Conservation (phyloP, 2,888 invertebrate genomes). For the Lithophane ornitopus region DNA sequence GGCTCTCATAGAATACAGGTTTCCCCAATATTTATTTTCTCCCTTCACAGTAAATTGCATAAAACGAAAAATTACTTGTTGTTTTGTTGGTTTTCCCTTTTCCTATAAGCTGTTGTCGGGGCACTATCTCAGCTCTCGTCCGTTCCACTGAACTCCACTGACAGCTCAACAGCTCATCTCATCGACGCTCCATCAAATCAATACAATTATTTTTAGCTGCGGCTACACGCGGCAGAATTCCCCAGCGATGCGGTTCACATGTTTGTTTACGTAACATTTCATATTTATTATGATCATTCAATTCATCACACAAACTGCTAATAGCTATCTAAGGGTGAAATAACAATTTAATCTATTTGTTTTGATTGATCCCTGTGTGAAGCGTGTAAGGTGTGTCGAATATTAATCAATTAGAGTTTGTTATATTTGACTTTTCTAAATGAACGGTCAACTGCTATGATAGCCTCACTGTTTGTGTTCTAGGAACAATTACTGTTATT, state of each 20-base stretch:
- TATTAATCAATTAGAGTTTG: slow-evolving; percentile 52
- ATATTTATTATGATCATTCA: slow-evolving; percentile 35
- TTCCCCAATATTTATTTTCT: neutral
- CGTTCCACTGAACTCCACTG: slow-evolving; percentile 8
- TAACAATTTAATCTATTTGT: slow-evolving; percentile 40
- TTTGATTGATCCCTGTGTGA: slow-evolving; percentile 10
- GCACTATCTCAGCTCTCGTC: slow-evolving; percentile 28
- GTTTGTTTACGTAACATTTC: slow-evolving; percentile 40
- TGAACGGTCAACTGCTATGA: slow-evolving; percentile 7
- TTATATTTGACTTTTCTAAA: slow-evolving; percentile 35
- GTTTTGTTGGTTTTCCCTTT: slow-evolving; percentile 9
- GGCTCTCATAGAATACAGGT: neutral
- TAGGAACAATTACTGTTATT: slow-evolving; percentile 40
- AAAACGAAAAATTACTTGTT: neutral
- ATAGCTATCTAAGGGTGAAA: slow-evolving; percentile 31
- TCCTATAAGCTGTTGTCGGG: neutral
- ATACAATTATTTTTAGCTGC: slow-evolving; percentile 63
- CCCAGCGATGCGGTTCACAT: slow-evolving; percentile 7
- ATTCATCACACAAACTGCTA: slow-evolving; percentile 29
- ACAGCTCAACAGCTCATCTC: slow-evolving; percentile 36
- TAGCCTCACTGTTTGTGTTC: slow-evolving; percentile 13
- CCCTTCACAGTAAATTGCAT: neutral
- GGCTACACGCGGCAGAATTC: neutral
- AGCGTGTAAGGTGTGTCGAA: slow-evolving; percentile 27
- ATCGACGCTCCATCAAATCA: slow-evolving; percentile 48